Conservation (phyloP, 2,797 vertebrate genomes). For the Lepidocolaptes lacrymiger region DNA sequence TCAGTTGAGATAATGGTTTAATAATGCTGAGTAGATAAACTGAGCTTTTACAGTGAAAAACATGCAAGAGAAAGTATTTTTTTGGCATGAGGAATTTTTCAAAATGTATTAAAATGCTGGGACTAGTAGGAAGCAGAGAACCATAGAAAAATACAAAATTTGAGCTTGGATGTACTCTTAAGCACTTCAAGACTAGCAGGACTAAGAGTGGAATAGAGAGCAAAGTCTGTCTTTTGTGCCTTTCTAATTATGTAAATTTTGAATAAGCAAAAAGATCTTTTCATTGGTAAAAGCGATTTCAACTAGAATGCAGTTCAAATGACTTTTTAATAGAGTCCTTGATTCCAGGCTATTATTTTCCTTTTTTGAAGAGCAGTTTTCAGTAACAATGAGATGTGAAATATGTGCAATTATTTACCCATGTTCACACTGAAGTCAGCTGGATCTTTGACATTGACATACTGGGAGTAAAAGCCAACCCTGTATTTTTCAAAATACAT, state of each 20-base stretch:
- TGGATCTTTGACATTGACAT: slow-evolving; percentile 55
- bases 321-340: slow-evolving; percentile 74
- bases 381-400: slow-evolving; percentile 72
- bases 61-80: neutral
- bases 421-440: slow-evolving; percentile 36
- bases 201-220: neutral
- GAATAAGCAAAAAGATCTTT: slow-evolving; percentile 67
- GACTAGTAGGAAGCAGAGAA: neutral
- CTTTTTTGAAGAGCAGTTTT: slow-evolving; percentile 70
- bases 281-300: slow-evolving; percentile 72
- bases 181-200: neutral
- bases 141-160: neutral
- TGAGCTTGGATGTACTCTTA: neutral
- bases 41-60: neutral
- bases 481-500: slow-evolving; percentile 27
- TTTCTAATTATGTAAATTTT: slow-evolving; percentile 69
- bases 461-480: neutral
- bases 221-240: slow-evolving; percentile 7
- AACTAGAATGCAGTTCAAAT: slow-evolving; percentile 70
- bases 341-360: slow-evolving; percentile 59
- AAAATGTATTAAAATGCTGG: neutral
- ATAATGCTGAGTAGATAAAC: neutral
- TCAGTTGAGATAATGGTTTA: slow-evolving; percentile 37
- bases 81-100: slow-evolving; percentile 21
- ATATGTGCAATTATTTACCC: slow-evolving; percentile 64